Base-by-base conservation (phyloP, 2,113 vertebrate genomes). In the Suricata suricatta region DNA sequence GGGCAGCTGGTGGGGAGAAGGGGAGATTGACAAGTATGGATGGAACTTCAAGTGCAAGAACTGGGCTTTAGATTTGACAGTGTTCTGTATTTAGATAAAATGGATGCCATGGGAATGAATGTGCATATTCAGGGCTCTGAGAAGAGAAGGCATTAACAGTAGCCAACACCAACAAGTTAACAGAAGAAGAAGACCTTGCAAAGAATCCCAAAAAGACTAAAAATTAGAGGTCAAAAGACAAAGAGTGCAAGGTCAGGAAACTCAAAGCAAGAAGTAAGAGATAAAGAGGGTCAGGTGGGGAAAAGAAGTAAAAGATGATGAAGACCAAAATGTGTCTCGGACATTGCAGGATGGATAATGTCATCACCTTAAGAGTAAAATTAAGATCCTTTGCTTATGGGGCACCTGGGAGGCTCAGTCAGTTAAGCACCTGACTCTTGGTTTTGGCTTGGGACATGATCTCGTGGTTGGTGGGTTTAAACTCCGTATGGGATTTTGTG, bases 321-420 rank as follows among this genome's bases (percentile, higher is more conserved):
- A 71, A 84, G 47, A 38, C 2, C 44, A 86, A 15, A 90, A 38
- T 17, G 52, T 9, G 64, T n/a, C 21, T 1, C 1, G 8, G 52
- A 44, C 21, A 23, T 3, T 27, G 1, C 2, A 17, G 11, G 1
- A 23, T n/a, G n/a, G 3, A 33, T 29, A 35, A 2, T 7, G 3
- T 16, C 19, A 38, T 31, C 52, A n/a, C 14, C 31, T 29, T 76
- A 35, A 90, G 3, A 92, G 16, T 54, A 86, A 85, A 82, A 33
- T 27, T 90, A 57, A 33, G 35, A 9, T 35, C 7, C 7, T 7
- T 14, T 29, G 7, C 50, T 84, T 35, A 29, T 7, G 21, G 57
- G 57, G 21, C 57, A 60, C 57, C 57, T 23, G 57, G 57, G 57
- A 23, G 57, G 57, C 57, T 60, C 57, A 60, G 17, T 60, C 21